A percentile compares a stretch with the other conserved stretches of the same genome.
phyloP scores from a whole-genome alignment of 2,888 invertebrate species.

The Caenorhabditis sp. region DNA sequence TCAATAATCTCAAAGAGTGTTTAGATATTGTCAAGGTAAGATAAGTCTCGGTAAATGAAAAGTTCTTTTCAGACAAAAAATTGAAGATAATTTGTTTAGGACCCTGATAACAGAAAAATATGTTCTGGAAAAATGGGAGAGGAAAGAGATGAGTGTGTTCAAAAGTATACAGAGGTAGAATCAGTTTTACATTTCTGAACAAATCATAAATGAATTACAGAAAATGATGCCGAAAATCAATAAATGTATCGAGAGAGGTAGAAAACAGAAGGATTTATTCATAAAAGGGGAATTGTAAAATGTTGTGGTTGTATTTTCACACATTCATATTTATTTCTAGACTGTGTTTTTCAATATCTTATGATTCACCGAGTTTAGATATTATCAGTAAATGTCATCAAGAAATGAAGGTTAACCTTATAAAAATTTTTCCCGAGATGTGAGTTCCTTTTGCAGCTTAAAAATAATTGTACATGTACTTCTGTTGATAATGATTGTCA shows the following conservation, averaged over 20 bases:
- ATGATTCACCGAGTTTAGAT: conserved; percentile 15
- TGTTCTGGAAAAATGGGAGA: conserved; percentile 16
- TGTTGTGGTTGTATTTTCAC: neutral
- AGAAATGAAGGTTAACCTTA: conserved; percentile 28
- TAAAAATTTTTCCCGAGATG: too few relatives aligned
- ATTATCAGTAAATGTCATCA: conserved; percentile 28
- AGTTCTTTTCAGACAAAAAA: neutral
- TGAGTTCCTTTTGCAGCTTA: conserved; percentile 13
- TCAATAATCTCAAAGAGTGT: conserved; percentile 19
- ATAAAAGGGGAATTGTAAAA: conserved; percentile 21
- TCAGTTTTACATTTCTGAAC: too few relatives aligned
- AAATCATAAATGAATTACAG: conserved; percentile 5
- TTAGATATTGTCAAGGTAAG: conserved; percentile 23
- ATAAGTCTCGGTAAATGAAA: too few relatives aligned
- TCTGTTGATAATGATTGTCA: conserved; percentile 25
- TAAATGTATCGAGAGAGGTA: conserved; percentile 23
- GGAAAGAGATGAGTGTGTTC: conserved; percentile 21
- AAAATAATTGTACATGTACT: conserved; percentile 25
- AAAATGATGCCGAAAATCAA: conserved; percentile 35
- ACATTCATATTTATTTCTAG: too few relatives aligned
- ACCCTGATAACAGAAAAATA: conserved; percentile 7
- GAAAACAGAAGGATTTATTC: neutral
- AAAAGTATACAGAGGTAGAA: conserved; percentile 23
- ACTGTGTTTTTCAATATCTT: neutral
- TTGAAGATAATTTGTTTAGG: conserved; percentile 12